These are phyloP conservation scores for Tetragonisca angustula DNA, from an alignment of 2,888 invertebrate genomes.

Conservation along the genomic window DNA sequence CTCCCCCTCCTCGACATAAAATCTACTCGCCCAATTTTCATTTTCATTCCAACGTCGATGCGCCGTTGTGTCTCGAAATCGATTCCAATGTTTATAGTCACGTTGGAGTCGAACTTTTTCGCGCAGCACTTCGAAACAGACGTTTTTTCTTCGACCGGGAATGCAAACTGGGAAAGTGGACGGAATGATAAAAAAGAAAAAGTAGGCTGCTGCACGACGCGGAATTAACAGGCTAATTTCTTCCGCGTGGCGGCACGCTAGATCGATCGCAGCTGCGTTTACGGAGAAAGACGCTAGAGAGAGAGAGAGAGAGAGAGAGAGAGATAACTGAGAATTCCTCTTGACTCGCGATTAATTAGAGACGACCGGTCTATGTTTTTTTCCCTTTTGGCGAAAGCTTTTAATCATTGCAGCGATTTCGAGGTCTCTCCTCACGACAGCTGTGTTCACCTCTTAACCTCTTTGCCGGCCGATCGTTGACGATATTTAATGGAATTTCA, in stretches of 20 bases:
- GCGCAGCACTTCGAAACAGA: no score
- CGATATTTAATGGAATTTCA: slow-evolving; percentile 41
- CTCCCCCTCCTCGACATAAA: no score
- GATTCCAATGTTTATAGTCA: no score
- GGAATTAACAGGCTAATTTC: slow-evolving; percentile 7
- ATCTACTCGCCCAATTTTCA: no score
- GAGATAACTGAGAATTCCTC: slow-evolving; percentile 21
- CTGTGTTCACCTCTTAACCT: slow-evolving; percentile 12
- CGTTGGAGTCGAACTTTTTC: no score
- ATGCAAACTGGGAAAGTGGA: not conserved
- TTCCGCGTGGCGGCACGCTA: slow-evolving; percentile 10
- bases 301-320: not conserved
- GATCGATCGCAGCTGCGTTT: slow-evolving; percentile 36
- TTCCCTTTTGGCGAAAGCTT: slow-evolving; percentile 40
- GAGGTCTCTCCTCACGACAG: not conserved
- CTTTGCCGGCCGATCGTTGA: not conserved
- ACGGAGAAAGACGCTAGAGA: not conserved
- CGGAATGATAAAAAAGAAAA: not conserved
- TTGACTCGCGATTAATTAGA: slow-evolving; percentile 61
- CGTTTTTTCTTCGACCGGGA: not conserved
- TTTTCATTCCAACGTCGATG: no score
- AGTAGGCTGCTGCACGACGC: not conserved
- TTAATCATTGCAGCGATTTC: slow-evolving; percentile 59
- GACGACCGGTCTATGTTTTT: slow-evolving; percentile 46
- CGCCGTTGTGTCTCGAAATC: no score